These are phyloP conservation scores for Drosophila meridionalis DNA, from an alignment of 2,888 invertebrate species.

Conservation along the genomic window DNA sequence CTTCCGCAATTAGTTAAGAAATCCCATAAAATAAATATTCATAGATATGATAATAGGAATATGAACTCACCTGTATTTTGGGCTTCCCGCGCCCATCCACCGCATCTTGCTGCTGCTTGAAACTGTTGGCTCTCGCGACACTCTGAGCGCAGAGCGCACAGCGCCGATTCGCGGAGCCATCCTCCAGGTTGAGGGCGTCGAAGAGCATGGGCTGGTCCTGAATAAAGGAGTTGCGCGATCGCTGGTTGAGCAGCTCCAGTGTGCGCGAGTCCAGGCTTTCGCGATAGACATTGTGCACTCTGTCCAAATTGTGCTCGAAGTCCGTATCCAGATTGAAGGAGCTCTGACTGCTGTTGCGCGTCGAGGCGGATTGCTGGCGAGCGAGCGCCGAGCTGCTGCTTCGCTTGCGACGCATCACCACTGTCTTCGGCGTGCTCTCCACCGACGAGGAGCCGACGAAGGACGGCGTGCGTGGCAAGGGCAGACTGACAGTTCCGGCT, in stretches of 20 bases:
- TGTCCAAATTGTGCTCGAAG: slow-evolving; percentile 83
- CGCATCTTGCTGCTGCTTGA: slow-evolving; percentile 56
- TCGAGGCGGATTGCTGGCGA: slow-evolving; percentile 54
- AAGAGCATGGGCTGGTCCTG: slow-evolving; percentile 74
- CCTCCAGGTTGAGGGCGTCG: slow-evolving; percentile 82
- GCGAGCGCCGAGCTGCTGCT: slow-evolving; percentile 52
- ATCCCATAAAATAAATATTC: not conserved
- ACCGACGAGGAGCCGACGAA: slow-evolving; percentile 26
- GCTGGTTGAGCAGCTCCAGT: slow-evolving; percentile 81
- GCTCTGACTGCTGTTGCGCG: slow-evolving; percentile 64
- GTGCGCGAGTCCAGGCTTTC: slow-evolving; percentile 84
- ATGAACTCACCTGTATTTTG: slow-evolving; percentile 60
- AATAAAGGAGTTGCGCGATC: slow-evolving; percentile 82
- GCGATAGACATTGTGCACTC: slow-evolving; percentile 83
- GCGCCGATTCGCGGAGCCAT: slow-evolving; percentile 66
- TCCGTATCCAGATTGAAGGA: slow-evolving; percentile 78
- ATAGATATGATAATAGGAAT: not conserved
- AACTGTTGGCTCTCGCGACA: slow-evolving; percentile 52
- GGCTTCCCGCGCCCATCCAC: slow-evolving; percentile 62
- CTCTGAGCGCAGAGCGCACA: slow-evolving; percentile 45
- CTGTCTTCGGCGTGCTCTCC: slow-evolving; percentile 63
- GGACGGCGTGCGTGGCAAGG: slow-evolving; percentile 30
- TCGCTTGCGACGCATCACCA: slow-evolving; percentile 73
- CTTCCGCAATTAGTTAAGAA: too few relatives aligned
- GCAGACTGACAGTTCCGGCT: slow-evolving; percentile 6